These are phyloP conservation scores for Nasalis larvatus DNA, from an alignment of 2,113 vertebrate species.

Conservation along the genomic window DNA sequence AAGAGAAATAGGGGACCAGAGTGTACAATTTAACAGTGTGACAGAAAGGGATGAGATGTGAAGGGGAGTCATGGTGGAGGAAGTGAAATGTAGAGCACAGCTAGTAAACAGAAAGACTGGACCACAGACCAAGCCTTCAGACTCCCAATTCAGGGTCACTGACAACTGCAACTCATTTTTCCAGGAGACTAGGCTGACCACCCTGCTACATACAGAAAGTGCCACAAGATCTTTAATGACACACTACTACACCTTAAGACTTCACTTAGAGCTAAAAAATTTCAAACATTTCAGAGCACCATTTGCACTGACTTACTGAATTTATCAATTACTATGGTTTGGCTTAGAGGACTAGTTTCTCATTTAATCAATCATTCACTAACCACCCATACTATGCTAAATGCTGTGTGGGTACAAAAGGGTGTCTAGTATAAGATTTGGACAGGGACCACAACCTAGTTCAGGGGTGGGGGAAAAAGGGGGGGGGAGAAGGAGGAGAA, in stretches of 20 bases:
- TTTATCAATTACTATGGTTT: constrained; percentile 1
- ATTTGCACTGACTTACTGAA: background rate
- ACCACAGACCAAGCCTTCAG: background rate
- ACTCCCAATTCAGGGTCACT: background rate
- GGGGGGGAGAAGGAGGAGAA: too few species aligned
- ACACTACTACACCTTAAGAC: background rate
- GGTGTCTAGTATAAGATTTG: background rate
- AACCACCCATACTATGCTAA: background rate
- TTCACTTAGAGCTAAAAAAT: background rate
- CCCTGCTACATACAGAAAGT: background rate
- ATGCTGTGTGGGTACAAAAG: constrained; percentile 3
- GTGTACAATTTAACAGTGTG: background rate
- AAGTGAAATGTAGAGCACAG: background rate
- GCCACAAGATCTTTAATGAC: background rate
- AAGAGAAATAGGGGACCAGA: background rate
- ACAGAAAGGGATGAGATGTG: background rate
- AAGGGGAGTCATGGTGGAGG: background rate
- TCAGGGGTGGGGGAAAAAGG: background rate
- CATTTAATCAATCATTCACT: constrained; percentile 39
- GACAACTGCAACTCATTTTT: constrained; percentile 1
- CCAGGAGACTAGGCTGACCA: background rate
- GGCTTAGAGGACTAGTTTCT: constrained; percentile 38
- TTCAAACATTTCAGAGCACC: background rate
- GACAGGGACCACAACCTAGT: background rate
- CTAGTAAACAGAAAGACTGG: background rate